A percentile compares a stretch with the other conserved stretches of the same genome.
Conservation (phyloP, 2,888 invertebrate genomes). For the Galerucella calmariensis region DNA sequence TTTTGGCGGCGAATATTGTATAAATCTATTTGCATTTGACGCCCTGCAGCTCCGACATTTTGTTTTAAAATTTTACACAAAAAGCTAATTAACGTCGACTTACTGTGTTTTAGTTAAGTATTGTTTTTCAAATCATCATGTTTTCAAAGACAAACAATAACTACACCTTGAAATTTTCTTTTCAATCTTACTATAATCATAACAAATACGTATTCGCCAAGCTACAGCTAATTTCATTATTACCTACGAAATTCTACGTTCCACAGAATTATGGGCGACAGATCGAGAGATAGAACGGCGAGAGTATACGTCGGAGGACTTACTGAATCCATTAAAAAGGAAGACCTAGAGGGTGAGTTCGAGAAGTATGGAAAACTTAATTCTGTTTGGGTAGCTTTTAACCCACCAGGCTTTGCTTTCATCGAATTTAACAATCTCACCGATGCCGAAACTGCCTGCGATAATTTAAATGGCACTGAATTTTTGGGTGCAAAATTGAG, state of each 20-base stretch:
- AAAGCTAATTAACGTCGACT: slow-evolving; percentile 27
- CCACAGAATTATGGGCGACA: slow-evolving; percentile 62
- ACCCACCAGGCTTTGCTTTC: slow-evolving; percentile 94
- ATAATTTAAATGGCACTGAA: slow-evolving; percentile 87
- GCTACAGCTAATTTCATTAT: slow-evolving; percentile 55
- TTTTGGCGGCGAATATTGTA: slow-evolving; percentile 65
- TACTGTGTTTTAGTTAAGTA: slow-evolving; percentile 52
- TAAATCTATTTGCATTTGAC: slow-evolving; percentile 52
- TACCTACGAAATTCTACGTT: slow-evolving; percentile 61
- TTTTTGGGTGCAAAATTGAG: slow-evolving; percentile 87
- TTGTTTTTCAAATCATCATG: slow-evolving; percentile 49
- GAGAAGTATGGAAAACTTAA: slow-evolving; percentile 92
- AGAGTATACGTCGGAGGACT: slow-evolving; percentile 92
- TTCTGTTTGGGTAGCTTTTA: slow-evolving; percentile 93
- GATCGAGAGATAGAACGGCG: slow-evolving; percentile 67
- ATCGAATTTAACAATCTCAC: slow-evolving; percentile 90
- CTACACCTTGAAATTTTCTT: slow-evolving; percentile 49
- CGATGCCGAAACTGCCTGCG: slow-evolving; percentile 91
- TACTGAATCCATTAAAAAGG: slow-evolving; percentile 89
- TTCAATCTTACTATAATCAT: slow-evolving; percentile 51
- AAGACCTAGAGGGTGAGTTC: slow-evolving; percentile 90
- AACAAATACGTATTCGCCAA: slow-evolving; percentile 62
- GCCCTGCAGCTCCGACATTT: slow-evolving; percentile 61
- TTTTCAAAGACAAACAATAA: slow-evolving; percentile 48
- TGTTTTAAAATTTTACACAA: slow-evolving; percentile 52